Evolutionary conservation across 2,888 invertebrate species (phyloP).

Genomic region (Nezara viridula): DNA sequence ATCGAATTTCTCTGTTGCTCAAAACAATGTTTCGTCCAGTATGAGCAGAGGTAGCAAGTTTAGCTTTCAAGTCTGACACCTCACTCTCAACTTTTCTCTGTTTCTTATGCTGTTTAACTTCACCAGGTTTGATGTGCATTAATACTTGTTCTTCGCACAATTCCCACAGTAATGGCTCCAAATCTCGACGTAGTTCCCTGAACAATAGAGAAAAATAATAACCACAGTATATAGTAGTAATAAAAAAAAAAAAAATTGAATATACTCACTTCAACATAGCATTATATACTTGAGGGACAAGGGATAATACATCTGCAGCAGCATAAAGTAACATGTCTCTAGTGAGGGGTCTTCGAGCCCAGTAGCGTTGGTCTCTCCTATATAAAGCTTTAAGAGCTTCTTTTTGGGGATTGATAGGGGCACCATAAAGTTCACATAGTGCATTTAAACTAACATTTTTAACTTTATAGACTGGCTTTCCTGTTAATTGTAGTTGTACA

Average conservation of each 20-base stretch:
- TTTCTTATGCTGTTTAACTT: conserved; percentile 88
- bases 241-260: neutral
- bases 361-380: conserved; percentile 83
- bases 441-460: conserved; percentile 94
- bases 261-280: conserved; percentile 75
- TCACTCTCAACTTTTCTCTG: conserved; percentile 93
- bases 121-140: conserved; percentile 87
- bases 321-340: conserved; percentile 94
- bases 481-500: conserved; percentile 89
- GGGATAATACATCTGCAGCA: conserved; percentile 87
- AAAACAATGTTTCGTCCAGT: conserved; percentile 84
- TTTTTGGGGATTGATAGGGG: conserved; percentile 90
- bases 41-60: conserved; percentile 81
- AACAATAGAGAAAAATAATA: conserved; percentile 66
- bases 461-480: conserved; percentile 93
- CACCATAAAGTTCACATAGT: conserved; percentile 89
- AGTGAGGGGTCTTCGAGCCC: conserved; percentile 89
- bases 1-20: conserved; percentile 91
- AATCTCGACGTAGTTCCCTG: conserved; percentile 80
- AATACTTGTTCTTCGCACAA: conserved; percentile 86
- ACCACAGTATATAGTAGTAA: neutral
- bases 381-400: conserved; percentile 91
- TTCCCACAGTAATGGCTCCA: conserved; percentile 82
- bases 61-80: conserved; percentile 86
- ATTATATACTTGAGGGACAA: conserved; percentile 86